Conservation (phyloP, 2,888 invertebrate species). For the Troglohyphantes excavatus region DNA sequence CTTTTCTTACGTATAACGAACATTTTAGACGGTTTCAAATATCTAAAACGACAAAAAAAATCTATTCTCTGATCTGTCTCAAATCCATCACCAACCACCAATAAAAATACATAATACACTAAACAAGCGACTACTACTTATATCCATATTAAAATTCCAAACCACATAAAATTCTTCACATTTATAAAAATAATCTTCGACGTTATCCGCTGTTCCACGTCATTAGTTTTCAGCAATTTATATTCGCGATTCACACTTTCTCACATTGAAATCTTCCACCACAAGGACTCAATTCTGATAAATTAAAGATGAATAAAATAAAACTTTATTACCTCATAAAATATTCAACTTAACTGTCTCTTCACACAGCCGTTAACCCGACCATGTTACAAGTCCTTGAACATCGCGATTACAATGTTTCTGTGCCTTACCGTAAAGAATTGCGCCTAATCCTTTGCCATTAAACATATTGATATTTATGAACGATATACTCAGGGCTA, state of each 20-base stretch:
- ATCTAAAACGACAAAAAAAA: too few relatives aligned
- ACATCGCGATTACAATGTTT: constrained; percentile 39
- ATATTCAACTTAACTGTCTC: constrained; percentile 64
- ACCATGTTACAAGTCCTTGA: constrained; percentile 8
- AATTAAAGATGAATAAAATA: constrained; percentile 69
- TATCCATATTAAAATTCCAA: too few relatives aligned
- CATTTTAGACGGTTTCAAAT: too few relatives aligned
- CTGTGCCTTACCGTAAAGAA: constrained; percentile 46
- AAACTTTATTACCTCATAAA: constrained; percentile 68
- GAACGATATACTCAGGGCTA: constrained; percentile 13
- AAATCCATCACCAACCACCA: too few relatives aligned
- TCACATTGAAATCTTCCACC: constrained; percentile 9
- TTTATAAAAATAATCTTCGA: too few relatives aligned
- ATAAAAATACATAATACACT: too few relatives aligned
- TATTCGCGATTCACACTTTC: too few relatives aligned
- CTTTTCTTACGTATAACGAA: too few relatives aligned
- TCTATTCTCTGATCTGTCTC: too few relatives aligned
- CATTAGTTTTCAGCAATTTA: neutral
- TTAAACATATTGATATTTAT: constrained; percentile 73
- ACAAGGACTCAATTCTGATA: neutral
- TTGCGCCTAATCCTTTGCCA: constrained; percentile 45
- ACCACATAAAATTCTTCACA: neutral
- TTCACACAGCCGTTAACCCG: constrained; percentile 42
- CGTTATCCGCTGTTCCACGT: neutral
- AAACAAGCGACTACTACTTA: too few relatives aligned